Base-by-base conservation (phyloP, 2,113 vertebrate genomes). In the Misgurnus mizolepis region DNA sequence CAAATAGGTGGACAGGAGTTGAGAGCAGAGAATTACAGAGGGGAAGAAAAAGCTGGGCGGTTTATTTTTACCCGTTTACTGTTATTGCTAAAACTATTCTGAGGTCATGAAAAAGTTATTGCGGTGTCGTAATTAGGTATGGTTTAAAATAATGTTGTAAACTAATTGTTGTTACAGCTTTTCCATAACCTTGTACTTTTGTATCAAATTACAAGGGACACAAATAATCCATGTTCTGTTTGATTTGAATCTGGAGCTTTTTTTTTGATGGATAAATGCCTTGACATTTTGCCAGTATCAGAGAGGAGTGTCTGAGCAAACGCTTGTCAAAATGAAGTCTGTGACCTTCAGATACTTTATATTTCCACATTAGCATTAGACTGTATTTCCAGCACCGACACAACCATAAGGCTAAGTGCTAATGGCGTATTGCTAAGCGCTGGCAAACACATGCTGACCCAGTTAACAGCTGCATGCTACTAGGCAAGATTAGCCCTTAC, bases 401-500 rank as follows among this genome's bases (percentile, higher is more conserved):
- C 88, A 85, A 84, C 83, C 4, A 83, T 78, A 88, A 86, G 86
- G 79, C 86, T 90, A 89, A 88, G 89, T 88, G 89, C 89, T 93
- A 91, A 93, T 93, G 90, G 89, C 87, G 86, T 90, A 90, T 83
- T 89, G 89, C 85, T 88, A 77, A 84, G 76, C 89, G 85, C 67
- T 87, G 91, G 88, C 89, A 91, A 93, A 90, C 79, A 85, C 83
- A 83, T 86, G 79, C 80, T 90, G 89, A 84, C 90, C 90, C 89
- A 86, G 7, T 82, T 91, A 91, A 93, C 92, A 91, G 87, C 89
- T 76, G 85, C 88, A 86, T 88, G 90, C 91, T 93, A 93, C 92
- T 92, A 91, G 90, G 89, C 90, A 89, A 88, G 90, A 92, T 34
- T 93, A 93, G 93, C 91, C 92, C 91, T 93, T 92, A 92, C 40